Percentiles rank a stretch among this genome's conserved stretches.
These are phyloP conservation scores for Tachysurus vachellii DNA, from an alignment of 2,113 vertebrate genomes.

Conservation along the genomic window DNA sequence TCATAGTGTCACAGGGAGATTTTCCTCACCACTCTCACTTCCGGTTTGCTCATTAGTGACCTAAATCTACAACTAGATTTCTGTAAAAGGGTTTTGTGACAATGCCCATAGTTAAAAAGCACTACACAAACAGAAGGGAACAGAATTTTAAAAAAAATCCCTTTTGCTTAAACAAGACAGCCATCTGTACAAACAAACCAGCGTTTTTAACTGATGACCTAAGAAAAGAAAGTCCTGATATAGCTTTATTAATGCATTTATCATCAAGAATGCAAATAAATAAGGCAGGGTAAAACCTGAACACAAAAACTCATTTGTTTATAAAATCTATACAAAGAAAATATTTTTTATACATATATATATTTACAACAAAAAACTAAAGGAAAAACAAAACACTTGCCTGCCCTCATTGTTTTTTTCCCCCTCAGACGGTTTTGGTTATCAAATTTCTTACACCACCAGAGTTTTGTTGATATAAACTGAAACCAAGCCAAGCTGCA, in stretches of 20 bases:
- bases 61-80: neutral
- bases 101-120: neutral
- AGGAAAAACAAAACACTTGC: neutral
- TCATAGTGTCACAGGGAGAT: neutral
- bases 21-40: neutral
- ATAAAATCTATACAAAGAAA: neutral
- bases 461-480: neutral
- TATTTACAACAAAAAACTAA: neutral
- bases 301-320: neutral
- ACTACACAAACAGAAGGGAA: neutral
- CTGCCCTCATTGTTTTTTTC: neutral
- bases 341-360: neutral
- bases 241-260: neutral
- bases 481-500: neutral
- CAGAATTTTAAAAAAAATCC: neutral
- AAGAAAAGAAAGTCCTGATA: neutral
- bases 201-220: neutral
- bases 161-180: neutral
- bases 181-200: neutral
- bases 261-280: neutral
- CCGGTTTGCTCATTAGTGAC: too few relatives aligned
- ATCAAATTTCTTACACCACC: neutral
- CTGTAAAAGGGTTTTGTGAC: neutral
- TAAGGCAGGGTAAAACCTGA: neutral
- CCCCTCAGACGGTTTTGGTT: too few relatives aligned